Base-by-base conservation (phyloP, 64 coral and sea anemone species). In the Platygyra sinensis region DNA sequence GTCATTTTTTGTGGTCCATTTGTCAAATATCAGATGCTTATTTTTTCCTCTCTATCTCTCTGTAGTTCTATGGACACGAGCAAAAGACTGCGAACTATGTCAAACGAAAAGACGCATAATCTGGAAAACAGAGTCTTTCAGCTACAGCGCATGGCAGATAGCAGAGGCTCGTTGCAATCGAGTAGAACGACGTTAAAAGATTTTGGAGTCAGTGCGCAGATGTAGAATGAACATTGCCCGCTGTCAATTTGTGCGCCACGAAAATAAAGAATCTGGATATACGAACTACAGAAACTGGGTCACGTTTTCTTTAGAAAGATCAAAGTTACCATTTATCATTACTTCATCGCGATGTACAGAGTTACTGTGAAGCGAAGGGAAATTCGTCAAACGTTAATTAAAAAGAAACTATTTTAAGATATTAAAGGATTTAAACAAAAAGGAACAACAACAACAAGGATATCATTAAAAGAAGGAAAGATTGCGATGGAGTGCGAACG, bases 141-240 rank as follows among this genome's bases (percentile, higher is more conserved):
- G 5, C 39, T 85, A 7, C 81, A 85, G 63, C 81, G 81, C 81
- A 11, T 71, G 63, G 63, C 33, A 71, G 81, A 85, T 25, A 85
- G 81, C 38, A 85, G 36, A 85, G 32, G 81, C 9, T 85, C 81
- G 22, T 27, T 85, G 11, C 62, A 85, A 8, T 27, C 62, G 20
- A 85, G 81, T 85, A 72, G 38, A 28, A 85, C 63, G 4, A 85
- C 81, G 0, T 51, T 85, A 8, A 85, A 85, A 72, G 81, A 85
- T 4, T 85, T 49, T 42, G 81, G 17, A 80, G 52, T 14, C 65
- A 69, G 9, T 11, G 65, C n/a, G 22, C 65, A 24, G 22, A 69
- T 27, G 8, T 69, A 69, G 25, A 10, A 69, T n/a, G n/a, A n/a
- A n/a, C n/a, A n/a, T 25, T 24, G 6, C 24, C 19, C 8, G 19